A percentile compares a stretch with the other conserved stretches of the same genome.
Evolutionary conservation across 2,113 vertebrate species (phyloP).

Genomic region (Solenodon paradoxus): DNA sequence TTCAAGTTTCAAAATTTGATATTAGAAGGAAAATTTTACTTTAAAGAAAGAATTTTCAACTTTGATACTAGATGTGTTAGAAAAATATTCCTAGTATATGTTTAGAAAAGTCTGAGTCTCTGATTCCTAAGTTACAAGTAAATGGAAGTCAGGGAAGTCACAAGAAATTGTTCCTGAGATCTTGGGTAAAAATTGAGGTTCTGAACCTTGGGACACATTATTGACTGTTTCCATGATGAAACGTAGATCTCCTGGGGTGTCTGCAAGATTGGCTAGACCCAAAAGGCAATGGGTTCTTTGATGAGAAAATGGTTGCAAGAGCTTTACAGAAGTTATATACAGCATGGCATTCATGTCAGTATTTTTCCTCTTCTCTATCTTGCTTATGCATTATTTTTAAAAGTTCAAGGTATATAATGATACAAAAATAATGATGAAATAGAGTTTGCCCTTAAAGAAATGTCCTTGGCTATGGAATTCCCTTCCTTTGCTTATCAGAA

Average conservation of each 20-base stretch:
- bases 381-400: not conserved
- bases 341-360: not conserved
- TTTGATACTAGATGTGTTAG: not conserved
- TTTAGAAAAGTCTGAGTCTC: constrained; percentile 36
- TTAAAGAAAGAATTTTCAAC: not conserved
- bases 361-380: not conserved
- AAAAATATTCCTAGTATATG: not conserved
- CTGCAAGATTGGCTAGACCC: constrained; percentile 50
- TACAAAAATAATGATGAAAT: not conserved
- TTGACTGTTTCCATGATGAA: constrained; percentile 61
- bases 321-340: not conserved
- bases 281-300: constrained; percentile 27
- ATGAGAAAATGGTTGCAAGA: constrained; percentile 35
- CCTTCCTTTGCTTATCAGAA: not conserved
- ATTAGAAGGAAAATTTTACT: not conserved
- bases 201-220: constrained; percentile 60
- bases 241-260: constrained; percentile 44
- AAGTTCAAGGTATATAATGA: not conserved
- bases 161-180: constrained; percentile 46
- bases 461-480: not conserved
- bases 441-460: not conserved
- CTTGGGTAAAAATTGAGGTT: constrained; percentile 62
- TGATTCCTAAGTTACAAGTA: constrained; percentile 47
- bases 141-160: constrained; percentile 62
- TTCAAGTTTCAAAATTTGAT: not conserved